phyloP scores from a whole-genome alignment of 2,113 vertebrate genomes.

The Callopanchax toddi region DNA sequence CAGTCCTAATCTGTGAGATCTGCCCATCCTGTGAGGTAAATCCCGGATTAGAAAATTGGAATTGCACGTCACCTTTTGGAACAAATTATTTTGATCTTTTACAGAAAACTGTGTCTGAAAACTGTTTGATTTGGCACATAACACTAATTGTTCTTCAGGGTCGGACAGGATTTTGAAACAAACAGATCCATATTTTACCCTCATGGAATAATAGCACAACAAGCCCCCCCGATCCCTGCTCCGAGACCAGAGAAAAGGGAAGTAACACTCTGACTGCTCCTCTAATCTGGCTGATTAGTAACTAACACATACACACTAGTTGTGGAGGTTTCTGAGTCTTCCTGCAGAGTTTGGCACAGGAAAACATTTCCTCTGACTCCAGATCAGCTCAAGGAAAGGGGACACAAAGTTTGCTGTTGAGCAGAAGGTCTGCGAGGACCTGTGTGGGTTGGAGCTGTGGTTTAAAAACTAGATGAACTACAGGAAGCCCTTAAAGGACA shows the following conservation, averaged over 20 bases:
- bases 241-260: constrained; percentile 29
- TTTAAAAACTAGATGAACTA: constrained; percentile 13
- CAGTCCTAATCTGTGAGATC: constrained; percentile 12
- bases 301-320: not conserved
- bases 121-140: constrained; percentile 20
- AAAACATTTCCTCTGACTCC: constrained; percentile 1
- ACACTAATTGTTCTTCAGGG: constrained; percentile 37
- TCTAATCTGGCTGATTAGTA: not conserved
- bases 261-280: constrained; percentile 33
- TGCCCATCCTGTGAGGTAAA: not conserved
- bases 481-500: constrained; percentile 45
- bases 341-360: constrained; percentile 30
- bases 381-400: not conserved
- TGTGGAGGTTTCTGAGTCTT: constrained; percentile 15
- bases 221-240: not conserved
- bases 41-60: constrained; percentile 25
- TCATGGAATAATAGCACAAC: constrained; percentile 23
- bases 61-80: constrained; percentile 20
- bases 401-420: too few relatives aligned
- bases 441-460: not conserved
- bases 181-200: not conserved
- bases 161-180: constrained; percentile 22
- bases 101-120: not conserved
- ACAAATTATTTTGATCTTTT: constrained; percentile 1
- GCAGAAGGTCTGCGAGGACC: too few relatives aligned